Evolutionary conservation across 2,797 vertebrate genomes (phyloP).

Genomic region (Aphelocoma californica): DNA sequence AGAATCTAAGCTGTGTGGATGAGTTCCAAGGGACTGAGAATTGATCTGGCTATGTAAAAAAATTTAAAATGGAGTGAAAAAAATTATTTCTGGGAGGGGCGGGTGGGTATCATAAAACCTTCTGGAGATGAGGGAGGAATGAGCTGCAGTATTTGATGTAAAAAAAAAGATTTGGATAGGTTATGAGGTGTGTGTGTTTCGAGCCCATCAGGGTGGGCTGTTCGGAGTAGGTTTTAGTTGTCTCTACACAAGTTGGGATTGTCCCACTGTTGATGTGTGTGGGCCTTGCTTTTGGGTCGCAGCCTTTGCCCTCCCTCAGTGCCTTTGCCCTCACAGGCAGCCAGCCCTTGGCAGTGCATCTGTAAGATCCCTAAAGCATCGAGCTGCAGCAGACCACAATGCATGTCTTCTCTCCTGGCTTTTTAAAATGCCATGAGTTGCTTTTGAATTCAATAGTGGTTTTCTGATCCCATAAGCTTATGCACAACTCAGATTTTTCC

Average conservation of each 20-base stretch:
- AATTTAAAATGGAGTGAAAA: background rate
- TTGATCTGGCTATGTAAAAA: background rate
- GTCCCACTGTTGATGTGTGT: background rate
- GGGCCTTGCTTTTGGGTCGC: background rate
- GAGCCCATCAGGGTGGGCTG: background rate
- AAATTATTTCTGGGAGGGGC: too few relatives aligned
- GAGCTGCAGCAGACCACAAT: background rate
- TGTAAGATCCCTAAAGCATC: background rate
- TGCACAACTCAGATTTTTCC: background rate
- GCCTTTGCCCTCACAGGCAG: rapidly evolving
- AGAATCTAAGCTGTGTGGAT: background rate
- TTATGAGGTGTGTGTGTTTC: background rate
- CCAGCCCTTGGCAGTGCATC: background rate
- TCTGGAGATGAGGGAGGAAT: background rate
- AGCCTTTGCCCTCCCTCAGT: background rate
- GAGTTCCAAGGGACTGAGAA: background rate
- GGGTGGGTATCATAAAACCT: background rate
- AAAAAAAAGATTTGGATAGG: background rate
- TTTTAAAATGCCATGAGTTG: background rate
- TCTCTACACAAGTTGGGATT: background rate
- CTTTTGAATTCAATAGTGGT: background rate
- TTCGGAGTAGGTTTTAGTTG: background rate
- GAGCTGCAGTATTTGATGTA: background rate
- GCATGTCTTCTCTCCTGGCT: background rate
- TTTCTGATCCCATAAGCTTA: background rate